Percentiles rank a stretch among this genome's conserved stretches.
Evolutionary conservation across 1,140 invertebrate species (phyloP).

Genomic region (Wiebesia pumilae): DNA sequence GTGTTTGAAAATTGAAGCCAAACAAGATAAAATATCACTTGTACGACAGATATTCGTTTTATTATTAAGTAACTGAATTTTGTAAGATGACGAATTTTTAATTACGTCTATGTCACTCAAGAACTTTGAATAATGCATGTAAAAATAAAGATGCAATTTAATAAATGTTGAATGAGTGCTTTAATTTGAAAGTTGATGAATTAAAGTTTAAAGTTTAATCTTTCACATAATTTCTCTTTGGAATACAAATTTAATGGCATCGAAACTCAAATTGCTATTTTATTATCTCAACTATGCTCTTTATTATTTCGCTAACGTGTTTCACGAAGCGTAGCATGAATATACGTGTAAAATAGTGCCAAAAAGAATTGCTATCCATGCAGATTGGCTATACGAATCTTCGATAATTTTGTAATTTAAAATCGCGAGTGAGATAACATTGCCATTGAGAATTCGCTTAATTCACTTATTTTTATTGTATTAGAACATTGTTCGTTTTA

Average conservation of each 20-base stretch:
- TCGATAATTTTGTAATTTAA: constrained; percentile 38
- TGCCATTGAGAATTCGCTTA: constrained; percentile 11
- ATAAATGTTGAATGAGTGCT: no score
- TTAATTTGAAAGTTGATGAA: no score
- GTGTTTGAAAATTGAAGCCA: no score
- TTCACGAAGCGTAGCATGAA: constrained; percentile 19
- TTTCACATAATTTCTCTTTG: constrained; percentile 23
- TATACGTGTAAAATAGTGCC: constrained; percentile 37
- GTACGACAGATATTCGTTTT: no score
- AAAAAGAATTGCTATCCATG: constrained; percentile 33
- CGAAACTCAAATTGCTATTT: constrained; percentile 46
- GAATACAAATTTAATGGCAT: constrained; percentile 46
- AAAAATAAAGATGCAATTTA: no score
- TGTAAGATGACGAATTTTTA: no score
- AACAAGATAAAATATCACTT: no score
- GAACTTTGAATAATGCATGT: no score
- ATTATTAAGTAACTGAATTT: no score
- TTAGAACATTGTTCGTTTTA: neutral
- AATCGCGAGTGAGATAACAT: constrained; percentile 35
- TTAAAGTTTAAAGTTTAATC: neutral
- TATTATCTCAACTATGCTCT: no score
- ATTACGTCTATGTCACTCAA: no score
- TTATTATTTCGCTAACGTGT: constrained; percentile 49
- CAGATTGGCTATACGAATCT: neutral
- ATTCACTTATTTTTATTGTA: constrained; percentile 17